Conservation (phyloP, 2,797 vertebrate species). For the Bryconaethiops microstoma region DNA sequence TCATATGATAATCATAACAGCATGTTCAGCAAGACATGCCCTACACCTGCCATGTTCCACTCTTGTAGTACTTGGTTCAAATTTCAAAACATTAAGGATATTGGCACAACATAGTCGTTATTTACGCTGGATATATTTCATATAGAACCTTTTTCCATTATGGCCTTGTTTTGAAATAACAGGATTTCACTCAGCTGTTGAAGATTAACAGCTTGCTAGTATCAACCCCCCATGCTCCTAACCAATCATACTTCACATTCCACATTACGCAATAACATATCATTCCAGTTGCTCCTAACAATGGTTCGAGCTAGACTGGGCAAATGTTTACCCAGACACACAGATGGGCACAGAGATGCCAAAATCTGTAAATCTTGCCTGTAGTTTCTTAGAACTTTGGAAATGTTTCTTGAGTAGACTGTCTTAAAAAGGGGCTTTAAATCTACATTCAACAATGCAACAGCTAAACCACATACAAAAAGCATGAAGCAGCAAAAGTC, state of each 20-base stretch:
- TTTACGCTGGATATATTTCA: too few relatives aligned
- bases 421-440: not conserved
- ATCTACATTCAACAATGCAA: too few relatives aligned
- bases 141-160: too few relatives aligned
- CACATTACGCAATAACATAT: not conserved
- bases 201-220: not conserved
- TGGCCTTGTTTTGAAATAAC: too few relatives aligned
- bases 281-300: not conserved
- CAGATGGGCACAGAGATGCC: not conserved
- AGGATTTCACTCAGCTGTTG: not conserved
- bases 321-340: not conserved
- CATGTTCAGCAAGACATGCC: too few relatives aligned
- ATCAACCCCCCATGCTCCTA: not conserved
- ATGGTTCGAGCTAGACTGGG: not conserved
- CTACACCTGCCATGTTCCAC: too few relatives aligned
- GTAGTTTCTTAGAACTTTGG: not conserved
- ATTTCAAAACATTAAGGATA: too few relatives aligned
- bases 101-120: too few relatives aligned
- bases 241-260: slow-evolving; percentile 1
- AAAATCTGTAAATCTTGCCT: not conserved
- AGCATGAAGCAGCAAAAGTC: too few relatives aligned
- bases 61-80: too few relatives aligned
- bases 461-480: too few relatives aligned
- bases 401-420: not conserved
- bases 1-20: too few relatives aligned